Evolutionary conservation across 1,140 invertebrate species (phyloP).

Genomic region (Cyclina sinensis): DNA sequence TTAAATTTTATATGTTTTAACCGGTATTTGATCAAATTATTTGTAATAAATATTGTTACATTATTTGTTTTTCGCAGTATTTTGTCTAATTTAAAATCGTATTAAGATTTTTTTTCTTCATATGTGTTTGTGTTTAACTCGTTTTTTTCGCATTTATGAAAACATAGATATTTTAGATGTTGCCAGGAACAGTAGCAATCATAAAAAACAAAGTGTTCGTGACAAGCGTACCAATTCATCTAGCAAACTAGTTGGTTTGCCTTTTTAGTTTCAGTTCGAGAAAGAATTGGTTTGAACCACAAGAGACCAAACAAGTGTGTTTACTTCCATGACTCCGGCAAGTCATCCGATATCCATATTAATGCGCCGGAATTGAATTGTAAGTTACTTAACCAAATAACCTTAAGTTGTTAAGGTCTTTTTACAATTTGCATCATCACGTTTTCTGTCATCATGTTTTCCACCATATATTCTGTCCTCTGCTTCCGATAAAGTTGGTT

Average conservation of each 20-base stretch:
- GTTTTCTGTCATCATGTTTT: no score
- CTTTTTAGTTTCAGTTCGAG: constrained; percentile 45
- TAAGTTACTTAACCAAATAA: constrained; percentile 2
- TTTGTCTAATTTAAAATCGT: background rate
- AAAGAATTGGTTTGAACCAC: constrained; percentile 25
- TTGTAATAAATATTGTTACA: background rate
- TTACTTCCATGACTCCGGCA: constrained; percentile 31
- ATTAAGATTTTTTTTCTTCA: background rate
- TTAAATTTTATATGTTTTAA: no score
- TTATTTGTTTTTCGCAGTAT: background rate
- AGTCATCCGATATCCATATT: constrained; percentile 3
- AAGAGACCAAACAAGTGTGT: constrained; percentile 55
- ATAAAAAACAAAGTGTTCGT: no score
- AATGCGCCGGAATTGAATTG: constrained; percentile 31
- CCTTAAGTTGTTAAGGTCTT: no score
- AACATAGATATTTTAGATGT: background rate
- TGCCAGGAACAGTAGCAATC: no score
- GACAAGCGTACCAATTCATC: no score
- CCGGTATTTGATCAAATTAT: no score
- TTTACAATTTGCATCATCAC: no score
- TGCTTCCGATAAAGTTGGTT: no score
- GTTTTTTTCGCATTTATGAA: background rate
- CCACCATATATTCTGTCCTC: no score
- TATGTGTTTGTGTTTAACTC: background rate
- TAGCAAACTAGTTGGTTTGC: no score